A percentile compares a stretch with the other conserved stretches of the same genome.
Evolutionary conservation across 2,888 invertebrate genomes (phyloP).

Genomic region (Synergus umbraculus): DNA sequence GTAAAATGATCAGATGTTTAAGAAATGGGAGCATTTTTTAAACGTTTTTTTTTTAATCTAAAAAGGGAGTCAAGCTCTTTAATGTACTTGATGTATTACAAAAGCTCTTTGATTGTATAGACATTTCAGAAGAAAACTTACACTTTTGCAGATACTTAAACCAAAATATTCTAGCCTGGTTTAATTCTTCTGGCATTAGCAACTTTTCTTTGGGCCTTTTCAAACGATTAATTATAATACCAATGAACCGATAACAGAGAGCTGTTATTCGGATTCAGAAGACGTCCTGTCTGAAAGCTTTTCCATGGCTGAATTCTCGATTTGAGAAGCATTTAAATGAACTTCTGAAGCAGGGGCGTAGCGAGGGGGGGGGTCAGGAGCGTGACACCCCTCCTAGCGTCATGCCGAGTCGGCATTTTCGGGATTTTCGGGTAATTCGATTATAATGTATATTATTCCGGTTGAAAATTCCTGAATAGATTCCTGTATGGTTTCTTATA

Average conservation of each 20-base stretch:
- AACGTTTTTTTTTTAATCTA: background rate
- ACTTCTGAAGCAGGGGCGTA: too few species aligned
- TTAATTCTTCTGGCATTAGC: background rate
- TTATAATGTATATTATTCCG: too few species aligned
- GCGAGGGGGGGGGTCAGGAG: too few species aligned
- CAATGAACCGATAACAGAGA: background rate
- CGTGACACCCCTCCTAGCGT: too few species aligned
- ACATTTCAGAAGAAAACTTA: conserved; percentile 46
- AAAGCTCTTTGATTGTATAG: background rate
- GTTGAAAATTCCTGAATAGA: too few species aligned
- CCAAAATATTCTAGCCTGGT: background rate
- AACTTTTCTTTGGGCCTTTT: background rate
- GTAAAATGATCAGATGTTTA: background rate
- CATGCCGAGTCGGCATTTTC: too few species aligned
- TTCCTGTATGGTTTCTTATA: too few species aligned
- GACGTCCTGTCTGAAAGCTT: background rate
- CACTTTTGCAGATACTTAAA: background rate
- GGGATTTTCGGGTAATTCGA: too few species aligned
- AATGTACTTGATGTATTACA: background rate
- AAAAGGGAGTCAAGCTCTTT: background rate
- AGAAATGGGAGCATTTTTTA: background rate
- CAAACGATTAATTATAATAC: background rate
- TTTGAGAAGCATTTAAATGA: too few species aligned
- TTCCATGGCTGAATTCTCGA: too few species aligned
- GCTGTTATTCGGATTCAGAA: background rate